phyloP scores from a whole-genome alignment of 2,113 vertebrate species.

The Actenoides lindsayi region DNA sequence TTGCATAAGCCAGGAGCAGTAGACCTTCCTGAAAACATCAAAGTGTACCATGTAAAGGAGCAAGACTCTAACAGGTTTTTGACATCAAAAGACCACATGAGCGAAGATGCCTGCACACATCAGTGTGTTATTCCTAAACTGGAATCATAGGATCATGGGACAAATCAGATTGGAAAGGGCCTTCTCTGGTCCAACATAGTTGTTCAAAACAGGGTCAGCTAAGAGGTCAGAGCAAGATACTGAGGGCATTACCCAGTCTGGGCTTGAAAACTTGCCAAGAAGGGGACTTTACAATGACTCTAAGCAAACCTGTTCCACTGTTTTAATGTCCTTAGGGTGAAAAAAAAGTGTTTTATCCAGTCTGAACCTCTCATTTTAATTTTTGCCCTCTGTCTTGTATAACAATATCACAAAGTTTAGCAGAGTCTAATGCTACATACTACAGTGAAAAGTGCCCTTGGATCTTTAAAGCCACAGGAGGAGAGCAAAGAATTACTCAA shows the following conservation, averaged over 20 bases:
- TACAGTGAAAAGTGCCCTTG: not conserved
- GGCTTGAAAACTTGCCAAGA: not conserved
- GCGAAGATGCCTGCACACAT: not conserved
- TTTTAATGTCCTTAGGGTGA: not conserved
- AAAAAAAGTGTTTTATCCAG: not conserved
- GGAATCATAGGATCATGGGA: not conserved
- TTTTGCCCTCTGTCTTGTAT: not conserved
- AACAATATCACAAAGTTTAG: not conserved
- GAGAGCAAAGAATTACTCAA: constrained; percentile 13
- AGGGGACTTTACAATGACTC: not conserved
- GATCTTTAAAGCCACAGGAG: not conserved
- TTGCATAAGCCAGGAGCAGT: not conserved
- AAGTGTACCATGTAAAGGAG: not conserved
- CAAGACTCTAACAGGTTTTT: not conserved
- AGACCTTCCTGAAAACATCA: not conserved
- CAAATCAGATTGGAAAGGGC: not conserved
- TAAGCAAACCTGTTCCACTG: not conserved
- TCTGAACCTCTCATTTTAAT: not conserved
- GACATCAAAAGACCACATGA: not conserved
- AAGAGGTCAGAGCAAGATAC: not conserved
- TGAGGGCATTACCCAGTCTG: not conserved
- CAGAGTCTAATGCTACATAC: not conserved
- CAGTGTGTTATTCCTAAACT: not conserved
- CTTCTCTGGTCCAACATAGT: not conserved
- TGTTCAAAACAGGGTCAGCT: not conserved